Percentiles rank a stretch among this genome's conserved stretches.
These are phyloP conservation scores for Craterocephalus amniculus DNA, from an alignment of 2,797 vertebrate genomes.

Conservation along the genomic window DNA sequence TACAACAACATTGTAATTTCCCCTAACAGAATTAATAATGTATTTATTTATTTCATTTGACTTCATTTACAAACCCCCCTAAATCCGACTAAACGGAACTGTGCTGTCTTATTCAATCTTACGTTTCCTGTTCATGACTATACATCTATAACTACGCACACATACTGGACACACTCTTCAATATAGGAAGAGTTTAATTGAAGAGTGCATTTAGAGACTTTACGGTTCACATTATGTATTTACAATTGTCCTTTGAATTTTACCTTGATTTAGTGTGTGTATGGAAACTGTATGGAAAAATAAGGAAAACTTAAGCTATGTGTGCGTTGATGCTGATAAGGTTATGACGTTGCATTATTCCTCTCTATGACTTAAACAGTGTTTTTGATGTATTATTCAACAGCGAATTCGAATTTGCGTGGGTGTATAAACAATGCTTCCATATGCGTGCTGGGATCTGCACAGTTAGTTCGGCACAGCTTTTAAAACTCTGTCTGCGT, in stretches of 20 bases:
- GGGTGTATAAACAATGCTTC: constrained; percentile 18
- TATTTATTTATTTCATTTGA: no score
- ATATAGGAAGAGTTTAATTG: constrained; percentile 11
- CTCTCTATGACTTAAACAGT: constrained; percentile 32
- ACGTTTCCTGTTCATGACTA: neutral
- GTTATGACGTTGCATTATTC: constrained; percentile 22
- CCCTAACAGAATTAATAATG: no score
- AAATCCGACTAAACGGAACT: neutral
- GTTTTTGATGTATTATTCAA: constrained; percentile 49
- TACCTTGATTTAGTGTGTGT: constrained; percentile 3
- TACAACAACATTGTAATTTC: no score
- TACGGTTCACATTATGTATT: constrained; percentile 16
- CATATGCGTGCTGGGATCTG: neutral
- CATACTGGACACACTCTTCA: neutral
- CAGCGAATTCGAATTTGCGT: constrained; percentile 20
- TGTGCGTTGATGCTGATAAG: constrained; percentile 28
- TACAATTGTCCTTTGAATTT: neutral
- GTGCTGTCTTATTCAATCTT: neutral
- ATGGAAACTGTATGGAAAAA: neutral
- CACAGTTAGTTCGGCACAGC: constrained; percentile 11
- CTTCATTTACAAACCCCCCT: no score
- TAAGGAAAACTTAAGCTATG: constrained; percentile 8
- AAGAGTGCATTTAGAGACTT: constrained; percentile 12
- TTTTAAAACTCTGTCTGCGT: neutral
- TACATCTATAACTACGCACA: constrained; percentile 7